Base-by-base conservation (phyloP, 2,888 invertebrate species). In the Orchesellides sinensis region DNA sequence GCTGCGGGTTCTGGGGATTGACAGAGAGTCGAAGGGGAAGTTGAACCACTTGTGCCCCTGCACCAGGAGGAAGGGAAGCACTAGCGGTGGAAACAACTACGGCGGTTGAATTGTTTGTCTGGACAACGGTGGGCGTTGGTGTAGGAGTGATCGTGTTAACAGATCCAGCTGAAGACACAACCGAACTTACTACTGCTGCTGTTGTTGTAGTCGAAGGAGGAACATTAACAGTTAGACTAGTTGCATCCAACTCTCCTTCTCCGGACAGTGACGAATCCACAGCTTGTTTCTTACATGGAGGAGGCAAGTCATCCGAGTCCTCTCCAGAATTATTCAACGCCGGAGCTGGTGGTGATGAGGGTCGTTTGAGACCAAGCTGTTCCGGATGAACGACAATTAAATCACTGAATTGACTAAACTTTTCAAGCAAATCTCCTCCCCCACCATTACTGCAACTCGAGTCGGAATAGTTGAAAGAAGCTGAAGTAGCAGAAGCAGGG, bases 361-460 rank as follows among this genome's bases (percentile, higher is more conserved):
- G 66, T 45, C 88, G 54, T 56, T 88, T 88, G 21, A 88, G 74
- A 12, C 86, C 83, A 32, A 88, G 83, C 88, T 88, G 88, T 85
- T 88, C 88, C 83, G 88, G 88, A 78, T 87, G 86, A 77, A 88
- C 85, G 56, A 87, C 84, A 85, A 88, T 88, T 82, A 88, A 83
- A 83, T 88, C 88, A 87, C 88, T 87, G 72, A 88, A 87, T 70
- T 86, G 83, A 74, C 83, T 87, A 83, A 88, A 88, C 54, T 88
- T 87, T 65, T 88, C 87, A 73, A 88, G 79, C 56, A 88, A 82
- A 83, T 88, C 87, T 1, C 81, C 83, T 10, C 81, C 86, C n/a
- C 52, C 73, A 75, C 65, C 49, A 69, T 83, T 83, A 74, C 68
- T 80, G 45, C 65, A 69, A 35, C 63, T 70, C 23, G 63, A 69